These are phyloP conservation scores for Penelope pileata DNA, from an alignment of 2,113 vertebrate genomes.

Conservation along the genomic window DNA sequence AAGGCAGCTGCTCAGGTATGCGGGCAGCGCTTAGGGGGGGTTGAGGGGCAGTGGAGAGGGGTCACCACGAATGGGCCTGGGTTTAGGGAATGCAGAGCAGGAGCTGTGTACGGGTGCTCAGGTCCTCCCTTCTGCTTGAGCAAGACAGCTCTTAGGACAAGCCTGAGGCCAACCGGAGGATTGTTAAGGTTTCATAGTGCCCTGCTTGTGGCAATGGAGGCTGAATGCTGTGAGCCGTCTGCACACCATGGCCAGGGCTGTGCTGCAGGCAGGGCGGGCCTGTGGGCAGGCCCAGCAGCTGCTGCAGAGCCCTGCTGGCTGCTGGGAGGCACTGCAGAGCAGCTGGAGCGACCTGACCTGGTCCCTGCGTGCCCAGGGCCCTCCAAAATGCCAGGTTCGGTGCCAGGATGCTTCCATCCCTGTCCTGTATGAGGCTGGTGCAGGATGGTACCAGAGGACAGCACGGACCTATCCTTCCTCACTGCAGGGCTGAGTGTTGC, in stretches of 20 bases:
- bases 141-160: no score
- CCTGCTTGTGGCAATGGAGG: no score
- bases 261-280: background rate
- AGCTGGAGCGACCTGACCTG: background rate
- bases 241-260: rapidly evolving
- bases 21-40: background rate
- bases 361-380: background rate
- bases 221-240: background rate
- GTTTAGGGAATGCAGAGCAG: background rate
- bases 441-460: no score
- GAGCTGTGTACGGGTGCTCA: background rate
- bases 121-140: background rate
- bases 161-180: background rate
- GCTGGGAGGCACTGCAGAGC: background rate
- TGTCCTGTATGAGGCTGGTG: no score
- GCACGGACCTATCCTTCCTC: background rate
- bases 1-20: background rate
- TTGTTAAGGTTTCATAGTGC: background rate
- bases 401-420: background rate
- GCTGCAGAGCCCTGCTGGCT: background rate
- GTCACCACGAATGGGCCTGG: rapidly evolving
- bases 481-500: background rate
- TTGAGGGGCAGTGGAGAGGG: no score
- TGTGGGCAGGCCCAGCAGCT: no score
- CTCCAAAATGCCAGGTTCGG: background rate